phyloP scores from a whole-genome alignment of 2,113 vertebrate species.

The Ia io region DNA sequence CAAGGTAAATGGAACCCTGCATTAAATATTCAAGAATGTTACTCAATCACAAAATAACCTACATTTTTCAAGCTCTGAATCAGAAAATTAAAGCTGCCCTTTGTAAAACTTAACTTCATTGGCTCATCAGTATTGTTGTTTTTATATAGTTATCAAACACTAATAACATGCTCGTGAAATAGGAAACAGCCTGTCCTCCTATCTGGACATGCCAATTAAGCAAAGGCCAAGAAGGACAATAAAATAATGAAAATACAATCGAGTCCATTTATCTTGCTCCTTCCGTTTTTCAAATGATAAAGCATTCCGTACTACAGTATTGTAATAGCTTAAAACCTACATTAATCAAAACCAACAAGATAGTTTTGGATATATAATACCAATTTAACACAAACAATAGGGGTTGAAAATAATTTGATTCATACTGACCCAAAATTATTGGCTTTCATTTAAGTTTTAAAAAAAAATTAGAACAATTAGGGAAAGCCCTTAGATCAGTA shows the following conservation, averaged over 20 bases:
- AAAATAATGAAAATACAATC: slow-evolving; percentile 30
- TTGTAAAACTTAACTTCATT: not conserved
- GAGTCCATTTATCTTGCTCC: not conserved
- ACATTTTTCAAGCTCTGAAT: slow-evolving; percentile 27
- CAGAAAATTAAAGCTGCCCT: slow-evolving; percentile 52
- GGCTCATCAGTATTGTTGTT: not conserved
- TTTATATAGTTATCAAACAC: slow-evolving; percentile 15
- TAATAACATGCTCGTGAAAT: not conserved
- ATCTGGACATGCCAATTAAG: not conserved
- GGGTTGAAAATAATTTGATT: not conserved
- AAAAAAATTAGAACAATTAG: not conserved
- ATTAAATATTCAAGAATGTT: slow-evolving; percentile 35
- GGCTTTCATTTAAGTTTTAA: not conserved
- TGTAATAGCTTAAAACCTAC: not conserved
- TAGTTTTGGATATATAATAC: not conserved
- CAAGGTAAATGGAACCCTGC: slow-evolving; percentile 55
- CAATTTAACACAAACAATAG: not conserved
- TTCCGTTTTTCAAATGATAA: slow-evolving; percentile 1
- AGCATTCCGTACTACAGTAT: not conserved
- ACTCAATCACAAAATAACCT: slow-evolving; percentile 49
- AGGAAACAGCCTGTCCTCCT: not conserved
- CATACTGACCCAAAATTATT: not conserved
- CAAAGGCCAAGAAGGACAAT: not conserved
- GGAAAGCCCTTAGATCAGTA: not conserved
- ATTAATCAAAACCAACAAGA: not conserved